Evolutionary conservation across 1,140 invertebrate genomes (phyloP).

Genomic region (Temnothorax longispinosus): DNA sequence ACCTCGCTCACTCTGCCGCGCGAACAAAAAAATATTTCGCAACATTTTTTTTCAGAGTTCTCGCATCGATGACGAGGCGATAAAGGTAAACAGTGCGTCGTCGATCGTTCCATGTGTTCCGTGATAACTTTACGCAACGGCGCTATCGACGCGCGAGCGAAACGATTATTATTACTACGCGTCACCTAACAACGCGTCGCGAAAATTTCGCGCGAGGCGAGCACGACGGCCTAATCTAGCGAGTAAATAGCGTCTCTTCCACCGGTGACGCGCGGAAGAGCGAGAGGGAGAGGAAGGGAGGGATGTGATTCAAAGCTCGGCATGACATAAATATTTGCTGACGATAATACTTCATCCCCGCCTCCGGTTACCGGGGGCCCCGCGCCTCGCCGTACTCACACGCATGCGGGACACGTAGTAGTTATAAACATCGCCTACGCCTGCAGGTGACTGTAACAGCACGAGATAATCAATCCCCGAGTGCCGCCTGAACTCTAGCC

Average conservation of each 20-base stretch:
- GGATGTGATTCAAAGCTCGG: conserved; percentile 60
- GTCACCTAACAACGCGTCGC: neutral
- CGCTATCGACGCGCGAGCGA: conserved; percentile 42
- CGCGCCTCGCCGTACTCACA: conserved; percentile 45
- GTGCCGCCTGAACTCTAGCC: conserved; percentile 52
- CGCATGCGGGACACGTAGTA: conserved; percentile 65
- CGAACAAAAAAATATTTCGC: conserved; percentile 12
- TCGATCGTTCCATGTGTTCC: neutral
- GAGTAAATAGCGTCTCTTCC: conserved; percentile 28
- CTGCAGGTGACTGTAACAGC: conserved; percentile 74
- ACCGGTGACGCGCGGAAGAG: neutral
- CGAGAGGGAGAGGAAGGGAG: neutral
- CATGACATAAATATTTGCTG: conserved; percentile 72
- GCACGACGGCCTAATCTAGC: conserved; percentile 16
- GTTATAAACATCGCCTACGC: conserved; percentile 74
- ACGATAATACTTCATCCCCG: conserved; percentile 69
- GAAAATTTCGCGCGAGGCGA: neutral
- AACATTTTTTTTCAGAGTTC: conserved; percentile 15
- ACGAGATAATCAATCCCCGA: conserved; percentile 74
- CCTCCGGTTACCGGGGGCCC: conserved; percentile 60
- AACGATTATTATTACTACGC: conserved; percentile 40
- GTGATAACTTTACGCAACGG: conserved; percentile 48
- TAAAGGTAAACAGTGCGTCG: conserved; percentile 46
- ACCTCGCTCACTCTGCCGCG: conserved; percentile 2
- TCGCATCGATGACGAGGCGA: neutral